Evolutionary conservation across 2,888 invertebrate genomes (phyloP), one percentile per base, ranked within the genome.

Genomic region (Ormia ochracea): DNA sequence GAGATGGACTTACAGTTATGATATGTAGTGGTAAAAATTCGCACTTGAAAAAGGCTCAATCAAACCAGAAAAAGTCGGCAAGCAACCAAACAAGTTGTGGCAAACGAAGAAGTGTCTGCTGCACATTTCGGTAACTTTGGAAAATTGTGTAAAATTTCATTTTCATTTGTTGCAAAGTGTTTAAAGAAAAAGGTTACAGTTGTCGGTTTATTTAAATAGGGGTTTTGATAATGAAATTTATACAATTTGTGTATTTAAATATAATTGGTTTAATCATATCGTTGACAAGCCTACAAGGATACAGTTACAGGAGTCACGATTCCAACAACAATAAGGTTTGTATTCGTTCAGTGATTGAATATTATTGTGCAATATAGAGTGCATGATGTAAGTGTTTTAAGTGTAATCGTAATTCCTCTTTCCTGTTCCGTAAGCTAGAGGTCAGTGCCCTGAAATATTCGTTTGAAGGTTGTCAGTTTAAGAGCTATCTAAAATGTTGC

Each of bases 111-210:
- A 19, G 21, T 10, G n/a, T 36, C 4, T 26, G 54, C 31, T n/a
- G 41, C 58, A 43, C 48, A 43, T 69, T 65, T 74, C 21, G 28
- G 56, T 65, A 72, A 75, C 80, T 76, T 80, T 68, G 78, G 76
- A 74, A 81, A 81, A 79, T 69, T 77, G 66, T 45, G 61, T 43
- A 56, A 56, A 82, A 82, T 82, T 82, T 83, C 77, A 70, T 81
- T 83, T 83, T 83, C 83, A 83, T 83, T 83, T 81, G 59, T 36
- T 33, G 28, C 12, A 50, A 61, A 63, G 17, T 65, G 36, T 69
- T 81, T 69, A 68, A 70, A 52, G 61, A 36, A 56, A 73, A 66
- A 80, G 77, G 82, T 83, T 81, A 77, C 61, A 14, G 5, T 38
- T 59, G 38, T 59, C 59, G 52, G 33, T 21, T 9, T 6, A 48